These are phyloP conservation scores for Larimichthys crocea DNA, from an alignment of 2,113 vertebrate genomes.

Conservation along the genomic window DNA sequence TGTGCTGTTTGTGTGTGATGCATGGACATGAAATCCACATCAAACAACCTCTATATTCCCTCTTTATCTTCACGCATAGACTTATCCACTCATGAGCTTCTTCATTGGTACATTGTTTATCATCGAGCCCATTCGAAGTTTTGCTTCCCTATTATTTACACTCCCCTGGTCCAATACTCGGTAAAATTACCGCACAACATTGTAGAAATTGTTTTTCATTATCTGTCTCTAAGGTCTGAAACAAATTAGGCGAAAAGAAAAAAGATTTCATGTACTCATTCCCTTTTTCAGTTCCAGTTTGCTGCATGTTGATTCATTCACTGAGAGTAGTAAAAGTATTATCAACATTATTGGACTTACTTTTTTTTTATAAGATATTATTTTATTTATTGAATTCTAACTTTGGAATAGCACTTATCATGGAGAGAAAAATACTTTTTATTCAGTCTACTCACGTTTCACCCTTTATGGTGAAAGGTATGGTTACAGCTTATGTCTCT, in stretches of 20 bases:
- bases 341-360: not conserved
- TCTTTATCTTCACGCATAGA: not conserved
- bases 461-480: not conserved
- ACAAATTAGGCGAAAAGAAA: conserved; percentile 12
- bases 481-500: not conserved
- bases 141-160: conserved; percentile 10
- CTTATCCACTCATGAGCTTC: not conserved
- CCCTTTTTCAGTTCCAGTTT: conserved; percentile 9
- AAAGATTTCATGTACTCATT: not conserved
- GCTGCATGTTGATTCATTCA: conserved; percentile 5
- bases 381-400: not conserved
- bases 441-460: not conserved
- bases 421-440: not conserved
- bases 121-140: not conserved
- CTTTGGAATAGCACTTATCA: not conserved
- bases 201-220: conserved; percentile 42
- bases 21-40: not conserved
- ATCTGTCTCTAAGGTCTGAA: conserved; percentile 21
- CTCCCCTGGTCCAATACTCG: not conserved
- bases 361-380: not conserved
- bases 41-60: not conserved
- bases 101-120: not conserved
- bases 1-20: not conserved
- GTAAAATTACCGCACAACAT: conserved; percentile 17
- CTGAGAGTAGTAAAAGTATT: not conserved